Conservation (phyloP, 37 sponge, comb jelly and placozoan genomes). For the Beroe ovata region DNA sequence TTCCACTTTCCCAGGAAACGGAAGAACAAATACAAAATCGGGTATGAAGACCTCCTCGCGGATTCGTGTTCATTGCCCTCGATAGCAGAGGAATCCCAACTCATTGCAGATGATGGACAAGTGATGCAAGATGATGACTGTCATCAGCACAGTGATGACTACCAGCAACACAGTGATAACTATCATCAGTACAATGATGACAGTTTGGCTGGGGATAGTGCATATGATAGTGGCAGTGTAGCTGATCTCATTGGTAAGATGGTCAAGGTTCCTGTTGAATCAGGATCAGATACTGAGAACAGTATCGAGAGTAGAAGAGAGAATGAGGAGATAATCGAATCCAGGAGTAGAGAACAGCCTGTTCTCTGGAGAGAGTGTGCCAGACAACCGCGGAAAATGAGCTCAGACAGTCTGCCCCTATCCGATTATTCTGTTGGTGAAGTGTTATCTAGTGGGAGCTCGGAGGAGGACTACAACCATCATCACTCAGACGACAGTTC, state of each 20-base stretch:
- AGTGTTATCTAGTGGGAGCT: neutral
- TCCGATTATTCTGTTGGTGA: neutral
- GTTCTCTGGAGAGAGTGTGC: neutral
- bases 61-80: slow-evolving; percentile 5
- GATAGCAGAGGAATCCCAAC: neutral
- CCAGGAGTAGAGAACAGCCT: neutral
- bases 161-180: neutral
- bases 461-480: neutral
- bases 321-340: neutral
- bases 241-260: neutral
- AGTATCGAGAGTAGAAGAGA: neutral
- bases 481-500: neutral
- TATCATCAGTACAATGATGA: neutral
- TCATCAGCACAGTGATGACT: neutral
- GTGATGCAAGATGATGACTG: neutral
- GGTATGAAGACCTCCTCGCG: neutral
- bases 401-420: neutral
- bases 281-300: neutral
- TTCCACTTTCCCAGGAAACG: neutral
- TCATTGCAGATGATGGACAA: neutral
- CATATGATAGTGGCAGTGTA: neutral
- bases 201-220: neutral
- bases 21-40: neutral
- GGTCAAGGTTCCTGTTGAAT: neutral
- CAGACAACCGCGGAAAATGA: neutral